phyloP scores from a whole-genome alignment of 1,140 invertebrate species.

The Scaptomyza pallida region DNA sequence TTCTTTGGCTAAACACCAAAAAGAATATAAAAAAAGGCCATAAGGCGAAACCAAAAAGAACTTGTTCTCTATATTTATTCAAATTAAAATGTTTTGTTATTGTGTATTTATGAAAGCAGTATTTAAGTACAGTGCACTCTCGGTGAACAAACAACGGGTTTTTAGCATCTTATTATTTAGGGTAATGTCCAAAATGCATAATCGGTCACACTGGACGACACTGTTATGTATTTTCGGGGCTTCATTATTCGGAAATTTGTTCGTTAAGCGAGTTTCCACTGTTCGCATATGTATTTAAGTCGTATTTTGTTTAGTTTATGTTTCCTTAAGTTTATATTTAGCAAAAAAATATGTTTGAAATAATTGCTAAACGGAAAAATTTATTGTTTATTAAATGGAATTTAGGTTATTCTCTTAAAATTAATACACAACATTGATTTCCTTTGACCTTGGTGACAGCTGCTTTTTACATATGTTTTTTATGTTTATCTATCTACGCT shows the following conservation, averaged over 20 bases:
- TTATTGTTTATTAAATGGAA: no score
- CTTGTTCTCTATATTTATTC: constrained; percentile 32
- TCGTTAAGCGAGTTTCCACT: no score
- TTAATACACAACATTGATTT: background rate
- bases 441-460: background rate
- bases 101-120: constrained; percentile 36
- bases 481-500: constrained; percentile 1
- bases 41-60: constrained; percentile 15
- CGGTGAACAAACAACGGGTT: no score
- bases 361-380: no score
- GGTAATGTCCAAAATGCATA: no score
- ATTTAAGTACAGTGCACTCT: constrained; percentile 14
- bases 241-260: no score
- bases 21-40: constrained; percentile 1
- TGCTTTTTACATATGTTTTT: constrained; percentile 5
- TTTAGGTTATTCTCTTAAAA: background rate
- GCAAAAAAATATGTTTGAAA: background rate
- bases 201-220: no score
- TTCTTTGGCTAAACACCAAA: constrained; percentile 54
- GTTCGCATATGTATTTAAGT: no score
- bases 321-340: constrained; percentile 34
- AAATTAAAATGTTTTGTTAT: constrained; percentile 12
- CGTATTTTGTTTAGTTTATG: constrained; percentile 24
- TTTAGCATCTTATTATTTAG: no score
- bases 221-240: no score